Percentiles rank a stretch among this genome's conserved stretches.
Conservation (phyloP, 2,113 vertebrate genomes). For the Pholis gunnellus region DNA sequence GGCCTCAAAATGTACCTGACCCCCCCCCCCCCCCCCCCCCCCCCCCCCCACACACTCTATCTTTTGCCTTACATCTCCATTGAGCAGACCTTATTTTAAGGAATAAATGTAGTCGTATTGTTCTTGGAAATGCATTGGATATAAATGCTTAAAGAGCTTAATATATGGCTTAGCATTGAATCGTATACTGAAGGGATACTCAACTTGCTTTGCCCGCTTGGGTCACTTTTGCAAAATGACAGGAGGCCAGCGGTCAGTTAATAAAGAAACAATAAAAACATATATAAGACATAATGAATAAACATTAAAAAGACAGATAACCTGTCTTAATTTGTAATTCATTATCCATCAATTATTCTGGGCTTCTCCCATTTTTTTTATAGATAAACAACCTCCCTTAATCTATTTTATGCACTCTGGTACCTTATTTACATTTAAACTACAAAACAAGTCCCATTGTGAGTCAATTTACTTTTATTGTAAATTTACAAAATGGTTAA, state of each 20-base stretch:
- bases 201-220: neutral
- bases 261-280: neutral
- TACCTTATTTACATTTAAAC: neutral
- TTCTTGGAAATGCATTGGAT: neutral
- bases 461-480: no score
- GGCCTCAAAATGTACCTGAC: slow-evolving; percentile 3
- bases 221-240: neutral
- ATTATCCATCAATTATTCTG: no score
- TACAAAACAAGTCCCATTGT: no score
- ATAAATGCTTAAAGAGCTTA: slow-evolving; percentile 1
- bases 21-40: no score
- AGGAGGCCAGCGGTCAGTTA: neutral
- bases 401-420: neutral
- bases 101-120: slow-evolving; percentile 17
- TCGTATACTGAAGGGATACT: neutral
- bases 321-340: neutral
- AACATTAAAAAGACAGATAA: neutral
- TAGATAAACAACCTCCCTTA: no score
- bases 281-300: neutral
- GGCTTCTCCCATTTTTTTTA: no score
- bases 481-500: neutral
- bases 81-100: neutral
- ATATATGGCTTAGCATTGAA: neutral
- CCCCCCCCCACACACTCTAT: neutral
- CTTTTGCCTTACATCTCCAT: neutral